Conservation (phyloP, 2,888 invertebrate genomes). For the Drosophila glabriapex region DNA sequence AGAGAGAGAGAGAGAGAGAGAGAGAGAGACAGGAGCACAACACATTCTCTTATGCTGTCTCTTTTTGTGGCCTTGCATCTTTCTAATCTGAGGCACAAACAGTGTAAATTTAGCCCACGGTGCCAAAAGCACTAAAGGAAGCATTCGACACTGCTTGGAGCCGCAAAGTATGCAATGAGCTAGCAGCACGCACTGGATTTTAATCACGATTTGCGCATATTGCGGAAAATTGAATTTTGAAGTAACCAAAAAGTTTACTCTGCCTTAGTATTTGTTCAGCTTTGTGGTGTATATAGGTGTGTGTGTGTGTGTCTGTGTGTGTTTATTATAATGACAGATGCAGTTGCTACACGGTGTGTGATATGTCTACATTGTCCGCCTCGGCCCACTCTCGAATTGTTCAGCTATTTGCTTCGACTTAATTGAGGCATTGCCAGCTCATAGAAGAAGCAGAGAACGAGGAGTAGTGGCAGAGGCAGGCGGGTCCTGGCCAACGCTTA, state of each 20-base stretch:
- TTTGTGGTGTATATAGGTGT: neutral
- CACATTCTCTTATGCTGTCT: neutral
- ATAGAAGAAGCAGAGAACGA: no score
- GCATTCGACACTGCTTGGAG: neutral
- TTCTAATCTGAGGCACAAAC: slow-evolving; percentile 5
- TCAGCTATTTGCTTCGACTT: slow-evolving; percentile 58
- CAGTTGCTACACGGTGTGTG: slow-evolving; percentile 38
- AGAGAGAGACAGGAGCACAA: neutral
- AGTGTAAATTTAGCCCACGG: slow-evolving; percentile 16
- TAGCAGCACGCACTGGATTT: slow-evolving; percentile 62
- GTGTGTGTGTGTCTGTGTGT: slow-evolving; percentile 3
- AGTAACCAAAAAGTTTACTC: slow-evolving; percentile 62
- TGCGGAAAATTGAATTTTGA: slow-evolving; percentile 82
- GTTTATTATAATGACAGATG: slow-evolving; percentile 53
- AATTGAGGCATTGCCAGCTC: slow-evolving; percentile 55
- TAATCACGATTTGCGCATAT: slow-evolving; percentile 81
- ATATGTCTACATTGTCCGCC: slow-evolving; percentile 43
- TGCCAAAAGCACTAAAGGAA: neutral
- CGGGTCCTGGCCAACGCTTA: slow-evolving; percentile 46
- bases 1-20: neutral
- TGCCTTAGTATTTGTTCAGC: slow-evolving; percentile 28
- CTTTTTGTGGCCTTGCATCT: neutral
- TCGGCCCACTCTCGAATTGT: slow-evolving; percentile 14
- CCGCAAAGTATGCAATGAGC: slow-evolving; percentile 58
- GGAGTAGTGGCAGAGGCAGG: neutral